Conservation (phyloP, 2,797 vertebrate genomes). For the Philypnodon macrostomus region DNA sequence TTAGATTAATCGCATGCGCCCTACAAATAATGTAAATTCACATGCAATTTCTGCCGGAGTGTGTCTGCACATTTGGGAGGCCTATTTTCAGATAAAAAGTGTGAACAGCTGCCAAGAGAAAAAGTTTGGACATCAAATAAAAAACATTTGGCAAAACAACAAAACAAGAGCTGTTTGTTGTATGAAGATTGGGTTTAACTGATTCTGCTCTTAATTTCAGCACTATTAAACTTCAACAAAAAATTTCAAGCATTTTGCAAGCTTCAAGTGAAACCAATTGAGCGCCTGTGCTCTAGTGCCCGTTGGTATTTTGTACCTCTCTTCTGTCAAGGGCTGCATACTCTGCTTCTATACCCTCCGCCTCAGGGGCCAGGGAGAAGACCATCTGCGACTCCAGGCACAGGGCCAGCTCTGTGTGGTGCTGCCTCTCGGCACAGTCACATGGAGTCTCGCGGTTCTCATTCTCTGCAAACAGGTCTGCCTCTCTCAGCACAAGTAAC, state of each 20-base stretch:
- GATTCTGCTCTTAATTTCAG: neutral
- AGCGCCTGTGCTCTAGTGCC: conserved; percentile 9
- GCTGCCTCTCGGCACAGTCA: conserved; percentile 97
- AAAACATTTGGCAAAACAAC: neutral
- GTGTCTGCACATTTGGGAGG: conserved; percentile 9
- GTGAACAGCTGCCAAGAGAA: neutral
- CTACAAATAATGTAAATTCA: too few species aligned
- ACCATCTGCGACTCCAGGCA: conserved; percentile 99
- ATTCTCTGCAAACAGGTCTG: conserved; percentile 95
- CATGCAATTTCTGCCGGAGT: conserved; percentile 10
- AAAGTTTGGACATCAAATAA: neutral
- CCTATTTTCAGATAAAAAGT: neutral
- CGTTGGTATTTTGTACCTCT: conserved; percentile 81
- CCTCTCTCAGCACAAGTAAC: conserved; percentile 90
- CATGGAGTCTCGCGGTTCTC: conserved; percentile 97
- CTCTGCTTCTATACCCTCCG: conserved; percentile 93
- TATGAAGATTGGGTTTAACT: neutral
- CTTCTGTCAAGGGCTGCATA: conserved; percentile 95
- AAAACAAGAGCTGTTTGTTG: conserved; percentile 12
- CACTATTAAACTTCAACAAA: conserved; percentile 1
- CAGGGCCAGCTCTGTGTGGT: conserved; percentile 95
- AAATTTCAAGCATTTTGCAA: neutral
- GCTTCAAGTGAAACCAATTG: conserved; percentile 23
- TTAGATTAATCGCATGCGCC: neutral
- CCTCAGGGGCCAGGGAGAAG: conserved; percentile 93